A percentile compares a stretch with the other conserved stretches of the same genome.
Conservation (phyloP, 2,797 vertebrate genomes). For the Pseudocheirus occidentalis region DNA sequence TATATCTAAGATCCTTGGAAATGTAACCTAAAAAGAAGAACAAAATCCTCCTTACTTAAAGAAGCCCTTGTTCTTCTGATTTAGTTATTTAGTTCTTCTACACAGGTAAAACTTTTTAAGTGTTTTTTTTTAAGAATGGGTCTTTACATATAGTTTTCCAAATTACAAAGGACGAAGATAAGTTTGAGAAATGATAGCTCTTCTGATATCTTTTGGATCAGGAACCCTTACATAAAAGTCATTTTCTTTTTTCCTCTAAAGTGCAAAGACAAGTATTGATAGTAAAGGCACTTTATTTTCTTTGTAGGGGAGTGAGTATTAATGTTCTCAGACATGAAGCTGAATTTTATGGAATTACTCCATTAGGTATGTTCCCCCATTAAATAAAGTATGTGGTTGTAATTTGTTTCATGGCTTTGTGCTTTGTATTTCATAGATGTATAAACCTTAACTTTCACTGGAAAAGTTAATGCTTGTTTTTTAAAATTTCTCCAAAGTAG, state of each 20-base stretch:
- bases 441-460: neutral
- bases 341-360: constrained; percentile 99
- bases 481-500: constrained; percentile 13
- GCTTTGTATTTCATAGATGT: neutral
- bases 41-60: too few relatives aligned
- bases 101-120: neutral
- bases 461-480: constrained; percentile 5
- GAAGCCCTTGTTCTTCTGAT: neutral
- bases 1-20: too few relatives aligned
- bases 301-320: constrained; percentile 94
- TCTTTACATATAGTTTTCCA: constrained; percentile 10
- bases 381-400: constrained; percentile 1
- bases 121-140: neutral
- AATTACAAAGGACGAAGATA: constrained; percentile 5
- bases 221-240: neutral
- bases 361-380: constrained; percentile 89
- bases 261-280: neutral
- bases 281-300: constrained; percentile 22
- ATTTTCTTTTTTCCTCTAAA: neutral
- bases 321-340: constrained; percentile 96
- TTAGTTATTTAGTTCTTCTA: neutral
- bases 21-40: too few relatives aligned
- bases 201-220: neutral
- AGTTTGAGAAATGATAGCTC: neutral
- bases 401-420: neutral